phyloP scores from a whole-genome alignment of 1,140 invertebrate species.

The Ceratina japonica region DNA sequence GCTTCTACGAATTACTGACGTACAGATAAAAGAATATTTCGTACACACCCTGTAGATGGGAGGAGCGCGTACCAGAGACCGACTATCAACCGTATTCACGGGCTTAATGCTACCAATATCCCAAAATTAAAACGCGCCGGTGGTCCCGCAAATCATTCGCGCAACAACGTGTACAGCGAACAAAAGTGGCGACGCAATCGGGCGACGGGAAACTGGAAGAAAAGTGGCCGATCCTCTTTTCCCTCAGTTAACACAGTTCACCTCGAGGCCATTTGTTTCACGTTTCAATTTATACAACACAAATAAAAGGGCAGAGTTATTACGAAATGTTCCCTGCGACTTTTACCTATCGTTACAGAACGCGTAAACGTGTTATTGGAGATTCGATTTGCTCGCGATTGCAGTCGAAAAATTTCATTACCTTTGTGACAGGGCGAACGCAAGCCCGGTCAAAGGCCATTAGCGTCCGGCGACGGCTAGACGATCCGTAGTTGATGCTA shows the following conservation, averaged over 20 bases:
- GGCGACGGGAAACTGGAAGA: constrained; percentile 24
- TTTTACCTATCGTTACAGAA: not conserved
- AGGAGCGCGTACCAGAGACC: constrained; percentile 34
- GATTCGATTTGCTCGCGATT: not conserved
- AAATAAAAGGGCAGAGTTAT: no score
- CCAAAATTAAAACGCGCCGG: constrained; percentile 70
- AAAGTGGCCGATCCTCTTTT: constrained; percentile 1
- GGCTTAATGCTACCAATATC: constrained; percentile 68
- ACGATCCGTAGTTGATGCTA: constrained; percentile 62
- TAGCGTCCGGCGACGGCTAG: constrained; percentile 27
- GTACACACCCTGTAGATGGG: constrained; percentile 53
- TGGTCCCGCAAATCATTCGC: constrained; percentile 67
- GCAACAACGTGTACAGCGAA: constrained; percentile 49
- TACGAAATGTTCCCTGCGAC: no score
- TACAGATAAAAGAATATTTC: constrained; percentile 12
- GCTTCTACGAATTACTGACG: not conserved
- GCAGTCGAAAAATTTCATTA: constrained; percentile 37
- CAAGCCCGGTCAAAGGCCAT: constrained; percentile 26
- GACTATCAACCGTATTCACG: constrained; percentile 56
- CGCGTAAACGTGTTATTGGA: not conserved
- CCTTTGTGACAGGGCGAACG: not conserved
- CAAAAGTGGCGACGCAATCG: constrained; percentile 56
- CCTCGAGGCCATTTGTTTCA: no score
- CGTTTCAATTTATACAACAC: no score
- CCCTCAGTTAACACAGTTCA: no score